Percentiles rank a stretch among this genome's conserved stretches.
phyloP scores from a whole-genome alignment of 2,888 invertebrate species.

The Agapostemon virescens region DNA sequence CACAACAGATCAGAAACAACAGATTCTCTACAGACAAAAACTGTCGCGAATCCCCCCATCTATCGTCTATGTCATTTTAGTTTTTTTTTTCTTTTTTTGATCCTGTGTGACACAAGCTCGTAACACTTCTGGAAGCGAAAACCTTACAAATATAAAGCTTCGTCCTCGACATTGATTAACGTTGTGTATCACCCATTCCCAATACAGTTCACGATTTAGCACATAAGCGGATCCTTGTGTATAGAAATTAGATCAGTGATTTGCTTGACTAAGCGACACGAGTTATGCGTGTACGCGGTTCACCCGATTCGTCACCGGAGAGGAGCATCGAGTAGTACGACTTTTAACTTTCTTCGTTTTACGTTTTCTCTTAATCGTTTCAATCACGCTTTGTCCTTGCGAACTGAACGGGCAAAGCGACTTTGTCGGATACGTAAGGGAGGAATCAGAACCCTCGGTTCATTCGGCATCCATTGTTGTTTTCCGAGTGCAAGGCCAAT shows the following conservation, averaged over 20 bases:
- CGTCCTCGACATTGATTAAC: conserved; percentile 59
- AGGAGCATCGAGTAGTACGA: not conserved
- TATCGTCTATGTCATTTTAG: conserved; percentile 19
- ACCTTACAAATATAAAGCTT: conserved; percentile 50
- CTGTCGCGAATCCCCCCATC: conserved; percentile 23
- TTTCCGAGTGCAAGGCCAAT: conserved; percentile 16
- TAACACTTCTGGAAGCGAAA: conserved; percentile 48
- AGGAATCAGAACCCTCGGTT: conserved; percentile 57
- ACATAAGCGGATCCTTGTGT: conserved; percentile 24
- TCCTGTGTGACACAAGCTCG: conserved; percentile 59
- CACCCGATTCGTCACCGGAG: not conserved
- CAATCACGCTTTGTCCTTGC: not conserved
- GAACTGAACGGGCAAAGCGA: not conserved
- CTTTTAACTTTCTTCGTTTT: not conserved
- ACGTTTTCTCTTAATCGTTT: not conserved
- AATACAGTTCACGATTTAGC: conserved; percentile 25
- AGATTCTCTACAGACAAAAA: conserved; percentile 32
- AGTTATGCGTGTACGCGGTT: conserved; percentile 2
- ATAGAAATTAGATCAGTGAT: conserved; percentile 16
- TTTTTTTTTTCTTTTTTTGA: conserved; percentile 6
- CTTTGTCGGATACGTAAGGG: conserved; percentile 15
- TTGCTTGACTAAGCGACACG: conserved; percentile 31
- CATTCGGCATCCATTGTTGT: conserved; percentile 12
- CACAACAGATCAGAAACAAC: conserved; percentile 31
- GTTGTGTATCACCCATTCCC: conserved; percentile 51